Conservation (phyloP, 2,888 invertebrate species). For the Eueremaeus valkanovi region DNA sequence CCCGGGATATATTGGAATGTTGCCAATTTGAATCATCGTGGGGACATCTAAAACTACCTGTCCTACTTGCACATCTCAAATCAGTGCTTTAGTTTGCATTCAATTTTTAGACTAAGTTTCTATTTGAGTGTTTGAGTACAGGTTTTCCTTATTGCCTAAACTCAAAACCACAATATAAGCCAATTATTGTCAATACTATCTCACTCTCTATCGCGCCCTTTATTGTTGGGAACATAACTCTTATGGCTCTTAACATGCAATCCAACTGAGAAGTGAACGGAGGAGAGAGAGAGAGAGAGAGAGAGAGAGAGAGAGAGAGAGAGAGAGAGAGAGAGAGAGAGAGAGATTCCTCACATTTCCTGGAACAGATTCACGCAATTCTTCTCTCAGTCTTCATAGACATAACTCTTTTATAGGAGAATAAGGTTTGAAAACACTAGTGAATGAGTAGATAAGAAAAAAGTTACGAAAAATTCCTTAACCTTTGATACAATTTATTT, state of each 20-base stretch:
- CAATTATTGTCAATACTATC: conserved; percentile 16
- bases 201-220: background rate
- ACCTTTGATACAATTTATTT: no score
- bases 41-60: no score
- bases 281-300: background rate
- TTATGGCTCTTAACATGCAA: background rate
- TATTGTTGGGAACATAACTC: background rate
- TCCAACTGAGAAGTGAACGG: background rate
- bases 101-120: no score
- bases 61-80: no score
- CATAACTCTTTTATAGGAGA: background rate
- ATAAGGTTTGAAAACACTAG: no score
- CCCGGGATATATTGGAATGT: no score
- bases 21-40: no score
- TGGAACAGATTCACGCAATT: conserved; percentile 21
- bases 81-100: no score
- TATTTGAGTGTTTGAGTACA: background rate
- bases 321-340: background rate
- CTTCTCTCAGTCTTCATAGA: background rate
- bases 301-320: no score
- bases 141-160: conserved; percentile 21
- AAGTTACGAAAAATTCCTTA: no score
- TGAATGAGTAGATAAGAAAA: no score
- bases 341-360: background rate
- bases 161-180: conserved; percentile 29